Evolutionary conservation across 2,888 invertebrate genomes (phyloP), one percentile per base, ranked within the genome.

Genomic region (Magallana nippona): DNA sequence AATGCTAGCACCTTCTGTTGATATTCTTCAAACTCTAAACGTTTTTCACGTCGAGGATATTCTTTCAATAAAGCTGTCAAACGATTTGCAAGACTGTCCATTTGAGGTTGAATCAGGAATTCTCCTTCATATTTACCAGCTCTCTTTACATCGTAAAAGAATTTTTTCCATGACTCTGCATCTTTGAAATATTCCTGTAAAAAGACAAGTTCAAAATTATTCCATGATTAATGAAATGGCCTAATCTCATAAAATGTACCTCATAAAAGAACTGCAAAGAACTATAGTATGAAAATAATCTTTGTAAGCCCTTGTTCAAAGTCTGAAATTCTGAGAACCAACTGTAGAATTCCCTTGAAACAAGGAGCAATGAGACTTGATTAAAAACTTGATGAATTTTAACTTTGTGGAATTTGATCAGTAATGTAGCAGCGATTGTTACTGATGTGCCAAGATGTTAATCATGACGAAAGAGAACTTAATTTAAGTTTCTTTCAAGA

Each of bases 1-100:
- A 98, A 98, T 87, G 98, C 98, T 92, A 98, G 96, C 91, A 98
- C 96, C 95, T 98, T 98, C 95, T 92, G 92, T 85, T 92, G 90
- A 78, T 90, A 84, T 84, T 93, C 92, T 82, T 94, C 93, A 84
- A 92, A 94, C 83, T 94, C 93, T 55, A 94, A 89, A 82, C 90
- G 87, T 8, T 90, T 88, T 82, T 91, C 92, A 89, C 98, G 96
- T 92, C 97, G 97, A 22, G 97, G 96, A 60, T 98, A 97, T 90
- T 96, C 96, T 85, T 96, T 96, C 82, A 86, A 81, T 32, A 93
- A 89, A 8, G 82, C 81, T 71, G 91, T 89, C 32, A 93, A 80
- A 91, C 98, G 96, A 85, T 96, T 95, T 88, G 96, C 96, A 96
- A 98, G 96, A 92, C 96, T 96, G 90, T 96, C 96, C 87, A 98